Base-by-base conservation (phyloP, 2,113 vertebrate genomes). In the Salvator merianae region DNA sequence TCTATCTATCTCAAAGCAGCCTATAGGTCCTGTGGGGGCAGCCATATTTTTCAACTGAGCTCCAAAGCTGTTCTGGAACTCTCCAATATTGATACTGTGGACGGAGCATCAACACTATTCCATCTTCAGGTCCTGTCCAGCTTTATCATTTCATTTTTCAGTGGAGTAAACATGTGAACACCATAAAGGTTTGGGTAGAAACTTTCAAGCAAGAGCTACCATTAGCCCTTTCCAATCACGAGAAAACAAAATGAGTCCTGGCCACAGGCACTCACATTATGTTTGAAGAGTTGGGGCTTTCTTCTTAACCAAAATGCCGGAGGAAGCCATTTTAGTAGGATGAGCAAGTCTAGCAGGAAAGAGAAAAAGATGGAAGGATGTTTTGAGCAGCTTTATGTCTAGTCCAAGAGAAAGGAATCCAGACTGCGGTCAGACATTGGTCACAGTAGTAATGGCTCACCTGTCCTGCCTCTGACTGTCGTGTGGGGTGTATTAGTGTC, bases 391-490 rank as follows among this genome's bases (percentile, higher is more conserved):
- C 63, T 89, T 89, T 53, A n/a, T n/a, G 30, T 38, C 82, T n/a
- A 36, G 8, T 88, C 77, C 73, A 59, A 70, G 79, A 43, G 2
- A 20, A 22, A 36, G 5, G 95, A 96, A 96, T 97, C 97, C 97
- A 97, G 96, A 96, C 91, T 93, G 95, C 94, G 93, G 90, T 93
- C 94, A 93, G 89, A 93, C 95, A 95, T 91, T 92, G 96, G 95
- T 96, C 96, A 96, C 95, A 96, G 94, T 95, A 96, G 96, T 96
- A 96, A 93, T 94, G 94, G 95, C 96, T 95, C 81, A 83, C 95
- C 94, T 96, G 93, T 95, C 83, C 94, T 96, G 93, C 91, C 94
- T 94, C 86, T 36, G 0, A 63, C 90, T 83, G 93, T 89, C 85
- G 89, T 47, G 32, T 68, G 65, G 91, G 86, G 30, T 26, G 50